Conservation (phyloP, 2,113 vertebrate species). For the Sialia sialis region DNA sequence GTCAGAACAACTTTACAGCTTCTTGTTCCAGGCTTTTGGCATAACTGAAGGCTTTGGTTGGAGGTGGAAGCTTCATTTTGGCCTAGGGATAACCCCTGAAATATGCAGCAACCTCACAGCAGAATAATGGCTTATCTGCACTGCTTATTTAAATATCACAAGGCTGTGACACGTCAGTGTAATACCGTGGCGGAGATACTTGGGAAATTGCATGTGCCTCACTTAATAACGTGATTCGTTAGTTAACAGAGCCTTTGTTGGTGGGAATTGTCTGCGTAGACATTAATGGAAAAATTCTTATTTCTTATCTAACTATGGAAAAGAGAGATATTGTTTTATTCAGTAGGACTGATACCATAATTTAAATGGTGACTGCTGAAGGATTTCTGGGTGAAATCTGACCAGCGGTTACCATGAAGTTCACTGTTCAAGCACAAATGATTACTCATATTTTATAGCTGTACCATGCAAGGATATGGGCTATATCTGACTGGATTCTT, state of each 20-base stretch:
- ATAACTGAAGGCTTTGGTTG: not conserved
- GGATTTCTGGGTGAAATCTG: not conserved
- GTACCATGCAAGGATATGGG: not conserved
- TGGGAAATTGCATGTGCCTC: not conserved
- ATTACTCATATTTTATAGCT: not conserved
- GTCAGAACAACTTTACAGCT: not conserved
- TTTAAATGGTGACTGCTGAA: not conserved
- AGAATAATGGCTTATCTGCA: not conserved
- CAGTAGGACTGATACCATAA: not conserved
- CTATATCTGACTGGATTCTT: not conserved
- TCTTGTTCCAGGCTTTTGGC: not conserved
- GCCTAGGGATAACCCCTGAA: not conserved
- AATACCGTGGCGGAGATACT: not conserved
- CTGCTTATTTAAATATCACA: not conserved
- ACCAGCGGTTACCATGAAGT: not conserved
- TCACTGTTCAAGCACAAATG: not conserved
- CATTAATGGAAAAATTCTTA: not conserved
- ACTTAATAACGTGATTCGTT: not conserved
- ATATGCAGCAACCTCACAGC: not conserved
- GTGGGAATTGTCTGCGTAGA: not conserved
- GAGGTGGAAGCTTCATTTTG: not conserved
- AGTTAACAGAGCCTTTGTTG: not conserved
- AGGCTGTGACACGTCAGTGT: not conserved
- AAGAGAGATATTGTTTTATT: not conserved
- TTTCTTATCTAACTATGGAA: not conserved